Evolutionary conservation across 1,140 invertebrate genomes (phyloP).

Genomic region (Acromyrmex charruanus): DNA sequence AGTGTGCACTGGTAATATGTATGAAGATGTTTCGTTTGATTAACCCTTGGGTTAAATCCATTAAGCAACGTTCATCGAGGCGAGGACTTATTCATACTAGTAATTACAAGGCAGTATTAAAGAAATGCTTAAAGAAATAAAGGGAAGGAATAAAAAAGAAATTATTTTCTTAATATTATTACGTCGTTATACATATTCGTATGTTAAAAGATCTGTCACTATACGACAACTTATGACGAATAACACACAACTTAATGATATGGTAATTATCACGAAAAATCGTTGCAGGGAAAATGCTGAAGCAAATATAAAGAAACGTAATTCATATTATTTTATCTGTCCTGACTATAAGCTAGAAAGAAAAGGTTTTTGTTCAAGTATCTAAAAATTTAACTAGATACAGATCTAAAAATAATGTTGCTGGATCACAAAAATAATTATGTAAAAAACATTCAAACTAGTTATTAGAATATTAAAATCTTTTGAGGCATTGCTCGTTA

Average conservation of each 20-base stretch:
- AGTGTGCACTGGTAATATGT: background rate
- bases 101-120: conserved; percentile 26
- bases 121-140: background rate
- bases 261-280: background rate
- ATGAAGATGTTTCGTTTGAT: conserved; percentile 45
- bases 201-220: background rate
- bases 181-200: background rate
- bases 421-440: too few species aligned
- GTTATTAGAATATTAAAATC: too few species aligned
- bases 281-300: background rate
- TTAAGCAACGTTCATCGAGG: conserved; percentile 19
- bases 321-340: background rate
- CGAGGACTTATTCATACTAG: conserved; percentile 23
- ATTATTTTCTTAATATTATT: conserved; percentile 29
- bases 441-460: too few species aligned
- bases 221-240: background rate
- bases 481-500: too few species aligned
- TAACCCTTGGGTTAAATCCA: conserved; percentile 47
- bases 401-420: too few species aligned
- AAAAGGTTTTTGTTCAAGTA: too few species aligned
- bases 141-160: background rate
- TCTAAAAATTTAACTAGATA: too few species aligned
- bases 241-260: background rate
- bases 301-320: background rate
- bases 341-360: too few species aligned